Evolutionary conservation across 2,888 invertebrate genomes (phyloP).

Genomic region (Gortyna flavago): DNA sequence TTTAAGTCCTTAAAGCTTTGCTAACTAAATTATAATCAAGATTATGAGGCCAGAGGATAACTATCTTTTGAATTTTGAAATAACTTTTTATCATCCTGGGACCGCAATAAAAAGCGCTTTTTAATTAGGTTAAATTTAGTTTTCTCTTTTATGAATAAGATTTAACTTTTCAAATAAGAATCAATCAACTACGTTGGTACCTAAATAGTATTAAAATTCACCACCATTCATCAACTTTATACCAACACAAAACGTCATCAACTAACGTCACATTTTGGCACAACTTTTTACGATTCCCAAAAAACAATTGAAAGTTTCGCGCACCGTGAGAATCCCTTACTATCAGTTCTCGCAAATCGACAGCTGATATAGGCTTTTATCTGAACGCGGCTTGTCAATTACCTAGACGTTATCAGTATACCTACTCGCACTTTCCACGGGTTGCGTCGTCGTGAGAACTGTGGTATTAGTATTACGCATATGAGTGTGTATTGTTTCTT

Average conservation of each 20-base stretch:
- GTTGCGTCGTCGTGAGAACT: slow-evolving; percentile 48
- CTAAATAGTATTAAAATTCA: background rate
- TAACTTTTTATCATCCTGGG: no score
- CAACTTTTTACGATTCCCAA: slow-evolving; percentile 27
- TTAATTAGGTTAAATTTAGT: no score
- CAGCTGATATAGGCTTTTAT: slow-evolving; percentile 58
- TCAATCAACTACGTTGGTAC: background rate
- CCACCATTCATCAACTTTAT: background rate
- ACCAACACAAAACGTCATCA: slow-evolving; percentile 21
- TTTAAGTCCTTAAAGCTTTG: background rate
- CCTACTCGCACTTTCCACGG: slow-evolving; percentile 62
- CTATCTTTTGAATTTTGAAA: background rate
- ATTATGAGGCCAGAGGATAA: background rate
- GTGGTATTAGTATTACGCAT: slow-evolving; percentile 49
- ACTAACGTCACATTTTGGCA: slow-evolving; percentile 21
- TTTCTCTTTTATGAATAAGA: no score
- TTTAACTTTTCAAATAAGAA: no score
- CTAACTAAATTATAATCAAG: background rate
- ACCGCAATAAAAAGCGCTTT: no score
- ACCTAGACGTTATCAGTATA: slow-evolving; percentile 53
- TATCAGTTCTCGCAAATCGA: slow-evolving; percentile 66
- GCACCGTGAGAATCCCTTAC: slow-evolving; percentile 62
- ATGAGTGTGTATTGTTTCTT: slow-evolving; percentile 27
- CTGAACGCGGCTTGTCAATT: slow-evolving; percentile 60
- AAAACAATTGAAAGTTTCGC: slow-evolving; percentile 59